These are phyloP conservation scores for Dipodomys merriami DNA, from an alignment of 2,113 vertebrate genomes.

Conservation along the genomic window DNA sequence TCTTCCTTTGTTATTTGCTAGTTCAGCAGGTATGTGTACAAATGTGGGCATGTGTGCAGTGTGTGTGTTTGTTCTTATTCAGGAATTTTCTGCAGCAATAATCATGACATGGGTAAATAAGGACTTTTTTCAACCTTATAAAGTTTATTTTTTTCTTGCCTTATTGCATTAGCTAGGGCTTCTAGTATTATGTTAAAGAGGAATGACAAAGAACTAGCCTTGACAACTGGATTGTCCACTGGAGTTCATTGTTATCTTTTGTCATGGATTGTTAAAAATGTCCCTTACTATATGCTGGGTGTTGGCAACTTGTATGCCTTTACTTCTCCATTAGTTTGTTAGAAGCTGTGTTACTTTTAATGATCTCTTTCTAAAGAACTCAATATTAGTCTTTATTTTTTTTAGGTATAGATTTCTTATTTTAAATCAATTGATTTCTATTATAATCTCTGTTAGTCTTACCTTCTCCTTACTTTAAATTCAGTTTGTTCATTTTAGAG, in stretches of 20 bases:
- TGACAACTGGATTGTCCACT: accelerated
- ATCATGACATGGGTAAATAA: background rate
- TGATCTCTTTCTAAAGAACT: background rate
- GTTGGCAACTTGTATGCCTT: background rate
- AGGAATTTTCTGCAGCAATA: background rate
- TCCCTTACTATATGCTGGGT: accelerated
- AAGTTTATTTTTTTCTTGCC: background rate
- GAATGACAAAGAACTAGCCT: background rate
- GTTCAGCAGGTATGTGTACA: background rate
- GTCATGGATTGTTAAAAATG: accelerated
- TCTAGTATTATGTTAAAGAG: accelerated
- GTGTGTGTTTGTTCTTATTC: background rate
- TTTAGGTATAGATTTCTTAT: background rate
- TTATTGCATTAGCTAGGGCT: background rate
- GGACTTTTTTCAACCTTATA: background rate
- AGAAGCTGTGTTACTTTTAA: background rate
- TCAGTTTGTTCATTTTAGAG: background rate
- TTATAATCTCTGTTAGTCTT: background rate
- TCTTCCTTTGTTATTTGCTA: background rate
- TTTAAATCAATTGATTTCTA: background rate
- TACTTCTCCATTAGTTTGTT: background rate
- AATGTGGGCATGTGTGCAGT: background rate
- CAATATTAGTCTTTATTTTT: background rate
- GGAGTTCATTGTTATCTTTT: accelerated
- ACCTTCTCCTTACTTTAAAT: background rate